phyloP scores from a whole-genome alignment of 2,113 vertebrate species.

The Hypanus sabinus region DNA sequence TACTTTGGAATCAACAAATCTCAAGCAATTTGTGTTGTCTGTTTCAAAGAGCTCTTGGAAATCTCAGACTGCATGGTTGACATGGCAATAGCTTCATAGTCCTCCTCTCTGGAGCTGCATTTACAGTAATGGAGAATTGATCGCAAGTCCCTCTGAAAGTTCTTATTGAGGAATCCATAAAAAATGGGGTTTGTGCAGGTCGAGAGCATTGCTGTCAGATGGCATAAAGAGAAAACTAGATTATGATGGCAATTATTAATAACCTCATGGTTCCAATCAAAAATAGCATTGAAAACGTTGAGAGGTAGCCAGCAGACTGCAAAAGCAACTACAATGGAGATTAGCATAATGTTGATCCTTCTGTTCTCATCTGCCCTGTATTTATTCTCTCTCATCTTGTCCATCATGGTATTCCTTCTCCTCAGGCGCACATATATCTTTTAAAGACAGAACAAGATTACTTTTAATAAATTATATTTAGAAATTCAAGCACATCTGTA shows the following conservation, averaged over 20 bases:
- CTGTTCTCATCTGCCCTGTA: constrained; percentile 70
- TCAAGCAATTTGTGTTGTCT: constrained; percentile 49
- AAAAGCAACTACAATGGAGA: constrained; percentile 76
- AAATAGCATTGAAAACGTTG: constrained; percentile 74
- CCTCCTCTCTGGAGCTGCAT: constrained; percentile 66
- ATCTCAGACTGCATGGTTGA: constrained; percentile 79
- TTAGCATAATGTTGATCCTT: constrained; percentile 76
- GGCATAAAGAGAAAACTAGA: constrained; percentile 73
- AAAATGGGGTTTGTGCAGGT: constrained; percentile 80
- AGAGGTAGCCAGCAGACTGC: constrained; percentile 80
- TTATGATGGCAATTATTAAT: constrained; percentile 71
- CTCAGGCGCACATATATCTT: constrained; percentile 76
- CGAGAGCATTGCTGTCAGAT: constrained; percentile 78
- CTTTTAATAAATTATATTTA: background rate
- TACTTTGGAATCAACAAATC: background rate
- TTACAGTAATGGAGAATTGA: constrained; percentile 73
- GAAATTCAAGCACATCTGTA: background rate
- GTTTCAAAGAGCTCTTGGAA: constrained; percentile 73
- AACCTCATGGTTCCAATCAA: constrained; percentile 76
- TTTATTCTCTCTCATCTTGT: constrained; percentile 74
- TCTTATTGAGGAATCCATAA: constrained; percentile 81
- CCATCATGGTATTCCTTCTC: constrained; percentile 72
- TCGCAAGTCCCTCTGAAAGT: constrained; percentile 77
- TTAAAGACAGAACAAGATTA: constrained; percentile 40
- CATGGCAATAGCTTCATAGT: constrained; percentile 80